These are phyloP conservation scores for Tarsius wallacei DNA, from an alignment of 2,797 vertebrate species.

Conservation along the genomic window DNA sequence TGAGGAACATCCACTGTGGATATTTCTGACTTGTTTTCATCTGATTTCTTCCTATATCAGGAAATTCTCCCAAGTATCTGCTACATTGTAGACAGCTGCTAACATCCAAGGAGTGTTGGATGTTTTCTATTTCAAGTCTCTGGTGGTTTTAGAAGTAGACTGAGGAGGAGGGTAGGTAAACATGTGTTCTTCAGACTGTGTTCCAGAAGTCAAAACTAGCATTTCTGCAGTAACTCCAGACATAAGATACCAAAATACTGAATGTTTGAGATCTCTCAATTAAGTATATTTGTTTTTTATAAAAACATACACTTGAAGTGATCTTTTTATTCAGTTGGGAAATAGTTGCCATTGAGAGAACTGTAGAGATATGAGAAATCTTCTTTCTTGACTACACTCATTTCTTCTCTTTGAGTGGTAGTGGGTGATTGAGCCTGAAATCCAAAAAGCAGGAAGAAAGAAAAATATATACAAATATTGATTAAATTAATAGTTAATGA, in stretches of 20 bases:
- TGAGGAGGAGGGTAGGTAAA: neutral
- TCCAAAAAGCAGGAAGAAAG: neutral
- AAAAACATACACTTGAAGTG: neutral
- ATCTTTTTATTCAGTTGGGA: neutral
- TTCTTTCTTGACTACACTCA: neutral
- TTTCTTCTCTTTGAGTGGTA: too few relatives aligned
- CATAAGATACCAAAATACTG: neutral
- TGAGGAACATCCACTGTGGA: neutral
- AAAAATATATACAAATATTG: neutral
- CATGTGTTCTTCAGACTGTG: neutral
- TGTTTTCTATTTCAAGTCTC: neutral
- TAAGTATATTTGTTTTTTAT: neutral
- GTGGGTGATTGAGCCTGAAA: neutral
- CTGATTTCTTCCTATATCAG: neutral
- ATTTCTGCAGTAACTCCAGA: neutral
- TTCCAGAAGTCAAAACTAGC: neutral
- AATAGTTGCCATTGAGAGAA: neutral
- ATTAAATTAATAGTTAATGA: neutral
- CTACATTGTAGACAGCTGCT: neutral
- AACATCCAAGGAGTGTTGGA: neutral
- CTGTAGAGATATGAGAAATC: neutral
- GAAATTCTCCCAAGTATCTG: neutral
- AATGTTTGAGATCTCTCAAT: neutral
- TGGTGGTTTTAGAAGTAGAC: neutral
- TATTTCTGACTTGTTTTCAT: neutral